Percentiles rank a stretch among this genome's conserved stretches.
Evolutionary conservation across 2,797 vertebrate genomes (phyloP).

Genomic region (Catharus ustulatus): DNA sequence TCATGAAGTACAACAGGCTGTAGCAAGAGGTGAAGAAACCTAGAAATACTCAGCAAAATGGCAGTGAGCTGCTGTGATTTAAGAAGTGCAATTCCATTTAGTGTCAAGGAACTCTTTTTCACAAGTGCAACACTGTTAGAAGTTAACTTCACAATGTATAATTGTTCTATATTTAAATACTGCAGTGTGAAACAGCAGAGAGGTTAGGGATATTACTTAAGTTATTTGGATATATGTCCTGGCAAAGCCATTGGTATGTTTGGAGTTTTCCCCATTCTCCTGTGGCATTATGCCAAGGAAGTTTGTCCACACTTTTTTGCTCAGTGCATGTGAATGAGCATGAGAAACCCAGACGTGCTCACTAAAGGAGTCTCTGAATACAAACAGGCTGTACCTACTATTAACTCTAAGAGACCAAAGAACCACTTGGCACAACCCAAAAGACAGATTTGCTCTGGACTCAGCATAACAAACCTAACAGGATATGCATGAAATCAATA

Average conservation of each 20-base stretch:
- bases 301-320: conserved; percentile 38
- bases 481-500: conserved; percentile 65
- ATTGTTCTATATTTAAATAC: not conserved
- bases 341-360: conserved; percentile 35
- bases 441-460: conserved; percentile 45
- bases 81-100: not conserved
- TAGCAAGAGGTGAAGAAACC: not conserved
- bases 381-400: conserved; percentile 20
- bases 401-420: conserved; percentile 28
- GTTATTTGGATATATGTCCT: not conserved
- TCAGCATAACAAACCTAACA: conserved; percentile 55
- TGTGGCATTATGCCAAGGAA: conserved; percentile 9
- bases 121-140: not conserved
- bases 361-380: conserved; percentile 12
- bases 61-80: not conserved
- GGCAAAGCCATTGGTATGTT: conserved; percentile 12
- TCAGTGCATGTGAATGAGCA: conserved; percentile 19
- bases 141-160: not conserved
- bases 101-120: not conserved
- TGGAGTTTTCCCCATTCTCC: conserved; percentile 30
- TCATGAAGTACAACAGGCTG: not conserved
- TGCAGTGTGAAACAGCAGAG: conserved; percentile 21
- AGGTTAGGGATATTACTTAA: not conserved
- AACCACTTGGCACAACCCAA: conserved; percentile 39
- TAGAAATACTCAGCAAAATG: not conserved